Base-by-base conservation (phyloP, 2,888 invertebrate genomes). In the Eurytoma adleriae region DNA sequence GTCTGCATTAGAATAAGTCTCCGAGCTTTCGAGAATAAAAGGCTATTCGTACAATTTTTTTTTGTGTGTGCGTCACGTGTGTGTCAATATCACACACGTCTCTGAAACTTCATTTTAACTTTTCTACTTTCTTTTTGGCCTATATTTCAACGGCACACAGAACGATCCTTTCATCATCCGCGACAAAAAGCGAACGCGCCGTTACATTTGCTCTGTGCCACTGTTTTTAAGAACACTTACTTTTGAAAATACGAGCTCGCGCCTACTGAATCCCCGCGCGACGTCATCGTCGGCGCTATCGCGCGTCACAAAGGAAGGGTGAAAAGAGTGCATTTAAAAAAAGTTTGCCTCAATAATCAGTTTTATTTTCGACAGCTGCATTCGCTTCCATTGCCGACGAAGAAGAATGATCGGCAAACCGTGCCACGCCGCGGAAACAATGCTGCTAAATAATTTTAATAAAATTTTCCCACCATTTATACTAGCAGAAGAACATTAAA, bases 221-320 rank as follows among this genome's bases (percentile, higher is more conserved):
- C 56, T 78, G 57, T 78, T 70, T 77, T 70, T 57, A 4, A 50
- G 71, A 59, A 67, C 66, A 71, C 66, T 67, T 67, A 59, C 30
- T 72, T 78, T 66, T 71, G 64, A 69, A 70, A 70, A 70, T n/a
- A 70, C 48, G 64, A 70, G 48, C 27, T 78, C 27, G 30, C 30
- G 12, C 48, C 30, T 30, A n/a, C 24, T 64, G 64, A 72, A 62
- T 16, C 20, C 40, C 54, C 40, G 18, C 62, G 40, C 24, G 24
- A 14, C 20, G 24, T 12, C 40, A 40, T 40, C 4, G 54, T n/a
- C n/a, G n/a, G 13, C 59, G 59, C 14, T 50, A 59, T 50, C 68
- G 18, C 68, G 52, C 40, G 24, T 12, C 27, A 27, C 18, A 24
- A 30, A 24, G 54, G 14, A 50, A 61, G n/a, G 24, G 14, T 20